Evolutionary conservation across 1,140 invertebrate species (phyloP).

Genomic region (Cydia fagiglandana): DNA sequence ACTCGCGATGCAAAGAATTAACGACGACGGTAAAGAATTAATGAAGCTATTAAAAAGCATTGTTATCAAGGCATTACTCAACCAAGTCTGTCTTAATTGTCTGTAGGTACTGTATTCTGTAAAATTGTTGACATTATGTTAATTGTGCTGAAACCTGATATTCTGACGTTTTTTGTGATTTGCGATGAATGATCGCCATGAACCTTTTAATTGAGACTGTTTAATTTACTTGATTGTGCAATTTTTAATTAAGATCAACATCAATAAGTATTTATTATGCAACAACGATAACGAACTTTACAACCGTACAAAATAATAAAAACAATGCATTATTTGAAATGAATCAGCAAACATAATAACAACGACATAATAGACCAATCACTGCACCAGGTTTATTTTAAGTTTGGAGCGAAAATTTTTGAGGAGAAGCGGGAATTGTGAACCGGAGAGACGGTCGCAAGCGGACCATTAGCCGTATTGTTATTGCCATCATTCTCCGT

Average conservation of each 20-base stretch:
- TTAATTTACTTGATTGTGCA: not conserved
- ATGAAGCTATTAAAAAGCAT: constrained; percentile 34
- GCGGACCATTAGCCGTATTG: constrained; percentile 77
- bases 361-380: constrained; percentile 35
- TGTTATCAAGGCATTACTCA: constrained; percentile 47
- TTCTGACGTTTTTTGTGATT: not conserved
- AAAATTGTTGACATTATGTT: constrained; percentile 38
- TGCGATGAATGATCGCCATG: constrained; percentile 4
- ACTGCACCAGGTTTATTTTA: constrained; percentile 51
- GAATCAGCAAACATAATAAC: constrained; percentile 37
- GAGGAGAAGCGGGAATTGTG: constrained; percentile 57
- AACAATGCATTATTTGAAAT: not conserved
- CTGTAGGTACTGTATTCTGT: constrained; percentile 38
- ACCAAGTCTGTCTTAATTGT: constrained; percentile 51
- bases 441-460: constrained; percentile 57
- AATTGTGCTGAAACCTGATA: not conserved
- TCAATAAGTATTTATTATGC: not conserved
- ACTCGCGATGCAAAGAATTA: constrained; percentile 45
- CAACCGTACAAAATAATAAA: not conserved
- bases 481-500: constrained; percentile 76
- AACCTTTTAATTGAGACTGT: constrained; percentile 15
- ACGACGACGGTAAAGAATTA: constrained; percentile 22
- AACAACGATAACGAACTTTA: not conserved
- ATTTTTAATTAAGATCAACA: not conserved
- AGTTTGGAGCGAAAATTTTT: constrained; percentile 54